Base-by-base conservation (phyloP, 64 coral and sea anemone genomes). In the Montipora efflorescens region DNA sequence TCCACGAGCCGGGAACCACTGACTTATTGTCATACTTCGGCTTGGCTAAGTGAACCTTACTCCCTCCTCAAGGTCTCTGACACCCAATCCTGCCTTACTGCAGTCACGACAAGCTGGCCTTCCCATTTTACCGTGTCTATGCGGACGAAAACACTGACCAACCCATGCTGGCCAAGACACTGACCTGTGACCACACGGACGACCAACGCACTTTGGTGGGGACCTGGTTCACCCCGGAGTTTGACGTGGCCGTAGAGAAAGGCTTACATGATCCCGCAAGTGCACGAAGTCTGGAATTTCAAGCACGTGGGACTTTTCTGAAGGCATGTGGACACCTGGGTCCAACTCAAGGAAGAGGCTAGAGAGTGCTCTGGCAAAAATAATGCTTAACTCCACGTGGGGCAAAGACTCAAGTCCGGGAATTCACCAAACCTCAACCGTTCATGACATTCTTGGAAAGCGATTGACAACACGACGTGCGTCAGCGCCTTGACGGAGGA, bases 251-350 rank as follows among this genome's bases (percentile, higher is more conserved):
- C 13, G 1, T 88, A 0, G 48, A 82, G 22, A 15, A 36, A 44
- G 92, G 84, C 28, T 18, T 94, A 88, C 58, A 18, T 55, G 13
- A 89, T 94, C 18, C 48, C 51, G 2, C 23, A 89, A 15, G 67
- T 81, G 0, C 59, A 89, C 5, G 76, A 94, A 62, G 77, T 88
- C 10, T 89, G 92, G 59, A 59, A 94, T 18, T 89, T 88, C 49
- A 88, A 5, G 15, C 10, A 8, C 74, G 83, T 13, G 46, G 20
- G 36, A 5, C 43, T 94, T 4, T 94, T 94, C 43, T 23, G 0
- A 0, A 11, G 73, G 7, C 88, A 94, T 9, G 58, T 93, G 2
- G 50, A 88, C 23, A 89, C 92, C 4, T 91, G 70, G 21, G 9
- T 83, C 0, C 69, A 77, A 76, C 18, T 78, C 5, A 94, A 94